Percentiles rank a stretch among this genome's conserved stretches.
Evolutionary conservation across 1,140 invertebrate species (phyloP).

Genomic region (Littorina saxatilis): DNA sequence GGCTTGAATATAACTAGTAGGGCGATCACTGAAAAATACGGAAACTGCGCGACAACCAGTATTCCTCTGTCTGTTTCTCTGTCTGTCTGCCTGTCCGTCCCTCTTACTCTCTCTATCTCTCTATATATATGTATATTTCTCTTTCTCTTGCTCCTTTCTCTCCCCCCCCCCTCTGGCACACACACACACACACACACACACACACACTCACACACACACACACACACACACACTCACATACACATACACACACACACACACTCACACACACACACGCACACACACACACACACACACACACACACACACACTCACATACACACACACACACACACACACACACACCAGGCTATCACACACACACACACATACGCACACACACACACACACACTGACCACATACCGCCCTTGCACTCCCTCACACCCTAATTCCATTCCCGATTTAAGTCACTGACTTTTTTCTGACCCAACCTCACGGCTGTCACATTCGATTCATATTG

Average conservation of each 20-base stretch:
- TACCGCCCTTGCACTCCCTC: not conserved
- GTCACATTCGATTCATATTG: too few species aligned
- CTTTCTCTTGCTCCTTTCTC: too few species aligned
- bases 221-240: constrained; percentile 21
- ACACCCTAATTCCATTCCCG: not conserved
- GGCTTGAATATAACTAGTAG: too few species aligned
- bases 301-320: not conserved
- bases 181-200: constrained; percentile 9
- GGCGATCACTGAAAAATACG: too few species aligned
- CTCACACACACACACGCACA: constrained; percentile 14
- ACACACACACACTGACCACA: not conserved
- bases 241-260: constrained; percentile 7
- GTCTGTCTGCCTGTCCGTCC: not conserved
- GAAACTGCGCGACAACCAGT: too few species aligned
- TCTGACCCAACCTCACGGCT: too few species aligned
- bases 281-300: not conserved
- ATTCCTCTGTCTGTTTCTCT: not conserved
- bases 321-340: not conserved
- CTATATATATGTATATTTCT: too few species aligned
- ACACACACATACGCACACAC: not conserved
- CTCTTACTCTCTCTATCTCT: too few species aligned
- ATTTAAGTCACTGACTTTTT: too few species aligned
- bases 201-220: constrained; percentile 21
- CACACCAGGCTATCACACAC: not conserved
- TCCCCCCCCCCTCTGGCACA: too few species aligned